A percentile compares a stretch with the other conserved stretches of the same genome.
Conservation (phyloP, 1,140 invertebrate species). For the Rhagoletis zephyria region DNA sequence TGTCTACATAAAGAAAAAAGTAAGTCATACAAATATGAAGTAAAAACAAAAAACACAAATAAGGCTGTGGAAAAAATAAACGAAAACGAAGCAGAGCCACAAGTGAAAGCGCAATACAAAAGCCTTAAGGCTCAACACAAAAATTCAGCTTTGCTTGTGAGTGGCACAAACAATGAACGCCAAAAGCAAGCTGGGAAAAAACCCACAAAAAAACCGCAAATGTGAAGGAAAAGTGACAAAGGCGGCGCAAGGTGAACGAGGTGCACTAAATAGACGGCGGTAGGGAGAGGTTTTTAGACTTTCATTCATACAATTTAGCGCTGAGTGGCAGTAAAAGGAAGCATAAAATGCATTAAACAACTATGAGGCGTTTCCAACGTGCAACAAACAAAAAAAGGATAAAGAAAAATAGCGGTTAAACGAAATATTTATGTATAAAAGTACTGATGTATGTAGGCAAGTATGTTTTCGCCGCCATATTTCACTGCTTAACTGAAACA, state of each 20-base stretch:
- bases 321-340: not conserved
- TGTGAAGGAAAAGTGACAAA: not conserved
- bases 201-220: not conserved
- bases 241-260: not conserved
- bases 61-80: not conserved
- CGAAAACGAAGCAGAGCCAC: not conserved
- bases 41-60: not conserved
- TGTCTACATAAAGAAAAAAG: not conserved
- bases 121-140: constrained; percentile 28
- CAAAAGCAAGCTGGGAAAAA: not conserved
- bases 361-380: constrained; percentile 7
- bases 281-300: not conserved
- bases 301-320: constrained; percentile 36
- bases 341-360: constrained; percentile 1
- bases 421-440: not conserved
- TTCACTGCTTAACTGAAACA: no score
- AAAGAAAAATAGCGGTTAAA: not conserved
- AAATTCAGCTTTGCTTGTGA: not conserved
- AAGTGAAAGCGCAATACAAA: constrained; percentile 19
- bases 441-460: no score
- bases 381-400: not conserved
- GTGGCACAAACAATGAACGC: constrained; percentile 34
- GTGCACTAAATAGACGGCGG: not conserved
- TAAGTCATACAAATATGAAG: not conserved
- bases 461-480: no score